Conservation (phyloP, 2,888 invertebrate species). For the Fragum whitleyi region DNA sequence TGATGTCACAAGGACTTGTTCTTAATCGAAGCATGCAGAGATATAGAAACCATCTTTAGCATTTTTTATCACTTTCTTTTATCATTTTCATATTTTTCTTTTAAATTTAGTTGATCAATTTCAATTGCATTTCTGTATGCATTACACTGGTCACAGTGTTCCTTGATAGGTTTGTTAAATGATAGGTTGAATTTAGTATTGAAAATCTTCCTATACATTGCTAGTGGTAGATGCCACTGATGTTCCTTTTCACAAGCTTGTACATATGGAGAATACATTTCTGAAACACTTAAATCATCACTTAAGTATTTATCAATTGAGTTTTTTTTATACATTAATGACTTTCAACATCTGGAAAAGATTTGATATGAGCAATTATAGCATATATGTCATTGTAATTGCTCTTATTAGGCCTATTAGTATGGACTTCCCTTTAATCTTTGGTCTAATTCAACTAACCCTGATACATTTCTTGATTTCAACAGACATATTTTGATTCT, state of each 20-base stretch:
- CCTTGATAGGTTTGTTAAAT: conserved; percentile 41
- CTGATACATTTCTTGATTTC: too few species aligned
- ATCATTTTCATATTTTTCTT: conserved; percentile 27
- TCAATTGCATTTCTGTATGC: conserved; percentile 16
- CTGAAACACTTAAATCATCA: conserved; percentile 28
- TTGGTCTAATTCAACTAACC: conserved; percentile 4
- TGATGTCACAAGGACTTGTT: conserved; percentile 39
- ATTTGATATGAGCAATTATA: conserved; percentile 36
- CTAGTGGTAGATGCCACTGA: background rate
- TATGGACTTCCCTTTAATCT: too few species aligned
- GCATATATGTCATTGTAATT: background rate
- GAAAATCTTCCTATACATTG: conserved; percentile 40
- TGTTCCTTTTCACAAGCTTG: background rate
- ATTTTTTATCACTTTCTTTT: conserved; percentile 39
- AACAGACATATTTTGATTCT: too few species aligned
- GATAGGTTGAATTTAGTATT: conserved; percentile 39
- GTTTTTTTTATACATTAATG: conserved; percentile 51
- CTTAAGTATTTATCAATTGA: conserved; percentile 28
- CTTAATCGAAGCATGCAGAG: conserved; percentile 50
- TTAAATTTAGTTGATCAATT: conserved; percentile 14
- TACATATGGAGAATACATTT: conserved; percentile 42
- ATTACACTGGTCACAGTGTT: conserved; percentile 42
- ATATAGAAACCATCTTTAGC: conserved; percentile 1
- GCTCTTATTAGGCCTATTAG: conserved; percentile 14
- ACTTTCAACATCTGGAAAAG: conserved; percentile 46